These are phyloP conservation scores for Xanthorhoe designata DNA, from an alignment of 2,888 invertebrate species.

Conservation along the genomic window DNA sequence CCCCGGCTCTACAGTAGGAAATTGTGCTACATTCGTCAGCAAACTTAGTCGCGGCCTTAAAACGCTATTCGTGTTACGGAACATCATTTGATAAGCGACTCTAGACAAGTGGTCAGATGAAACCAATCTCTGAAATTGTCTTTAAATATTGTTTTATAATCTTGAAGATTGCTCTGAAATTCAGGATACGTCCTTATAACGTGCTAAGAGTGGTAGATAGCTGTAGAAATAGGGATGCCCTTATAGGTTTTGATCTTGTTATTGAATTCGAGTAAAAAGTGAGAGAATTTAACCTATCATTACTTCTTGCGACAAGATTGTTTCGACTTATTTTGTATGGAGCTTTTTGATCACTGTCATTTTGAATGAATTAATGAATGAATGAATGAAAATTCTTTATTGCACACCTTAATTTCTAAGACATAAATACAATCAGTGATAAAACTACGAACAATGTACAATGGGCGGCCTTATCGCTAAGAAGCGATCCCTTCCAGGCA, in stretches of 20 bases:
- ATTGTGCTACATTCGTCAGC: constrained; percentile 54
- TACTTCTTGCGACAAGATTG: too few species aligned
- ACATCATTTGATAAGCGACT: constrained; percentile 49
- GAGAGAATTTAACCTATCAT: too few species aligned
- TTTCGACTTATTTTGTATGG: too few species aligned
- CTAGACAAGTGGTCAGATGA: constrained; percentile 11
- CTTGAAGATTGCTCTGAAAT: neutral
- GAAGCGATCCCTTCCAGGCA: too few species aligned
- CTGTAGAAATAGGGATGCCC: neutral
- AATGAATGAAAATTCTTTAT: too few species aligned
- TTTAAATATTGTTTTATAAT: neutral
- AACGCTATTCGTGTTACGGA: constrained; percentile 58
- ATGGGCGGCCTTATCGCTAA: too few species aligned
- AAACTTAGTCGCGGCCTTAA: constrained; percentile 60
- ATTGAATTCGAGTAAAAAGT: neutral
- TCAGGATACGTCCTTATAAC: neutral
- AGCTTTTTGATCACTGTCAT: too few species aligned
- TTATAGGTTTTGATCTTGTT: neutral
- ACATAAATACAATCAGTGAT: too few species aligned
- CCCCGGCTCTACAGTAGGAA: constrained; percentile 40
- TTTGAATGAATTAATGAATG: too few species aligned
- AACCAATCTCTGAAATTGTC: neutral
- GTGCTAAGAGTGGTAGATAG: neutral
- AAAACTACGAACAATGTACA: too few species aligned
- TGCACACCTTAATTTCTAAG: too few species aligned